A percentile compares a stretch with the other conserved stretches of the same genome.
phyloP scores from a whole-genome alignment of 2,888 invertebrate genomes.

The Dryobotodes eremita region DNA sequence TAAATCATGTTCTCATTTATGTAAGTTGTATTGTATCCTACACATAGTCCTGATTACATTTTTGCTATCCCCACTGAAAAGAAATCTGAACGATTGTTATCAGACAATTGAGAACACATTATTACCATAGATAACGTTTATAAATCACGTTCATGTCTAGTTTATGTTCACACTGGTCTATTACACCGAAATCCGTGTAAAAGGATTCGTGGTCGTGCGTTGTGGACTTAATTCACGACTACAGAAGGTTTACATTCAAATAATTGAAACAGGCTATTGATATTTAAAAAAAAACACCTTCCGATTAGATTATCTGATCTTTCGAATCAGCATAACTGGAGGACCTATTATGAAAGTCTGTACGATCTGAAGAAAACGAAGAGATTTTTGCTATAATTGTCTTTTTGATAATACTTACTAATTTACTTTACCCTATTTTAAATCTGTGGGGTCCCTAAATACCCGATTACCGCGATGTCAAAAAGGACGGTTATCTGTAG shows the following conservation, averaged over 20 bases:
- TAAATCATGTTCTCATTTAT: no score
- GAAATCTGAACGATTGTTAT: constrained; percentile 1
- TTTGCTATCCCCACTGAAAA: not conserved
- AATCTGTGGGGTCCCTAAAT: not conserved
- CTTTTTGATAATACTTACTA: not conserved
- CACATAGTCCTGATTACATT: not conserved
- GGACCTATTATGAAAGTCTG: no score
- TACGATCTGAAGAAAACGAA: not conserved
- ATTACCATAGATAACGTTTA: constrained; percentile 25
- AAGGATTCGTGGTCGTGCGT: not conserved
- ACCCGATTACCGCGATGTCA: not conserved
- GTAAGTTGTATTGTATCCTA: not conserved
- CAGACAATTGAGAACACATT: constrained; percentile 5
- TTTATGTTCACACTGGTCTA: not conserved
- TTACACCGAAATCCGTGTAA: not conserved
- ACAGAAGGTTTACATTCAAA: constrained; percentile 7
- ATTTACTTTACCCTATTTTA: no score
- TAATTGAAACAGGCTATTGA: not conserved
- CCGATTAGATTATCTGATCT: not conserved
- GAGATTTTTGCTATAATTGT: not conserved
- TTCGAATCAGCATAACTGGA: not conserved
- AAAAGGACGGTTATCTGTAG: not conserved
- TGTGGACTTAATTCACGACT: not conserved
- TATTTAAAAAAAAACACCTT: not conserved
- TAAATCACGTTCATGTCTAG: not conserved